Evolutionary conservation across 2,888 invertebrate genomes (phyloP).

Genomic region (Meteorus cinctellus): DNA sequence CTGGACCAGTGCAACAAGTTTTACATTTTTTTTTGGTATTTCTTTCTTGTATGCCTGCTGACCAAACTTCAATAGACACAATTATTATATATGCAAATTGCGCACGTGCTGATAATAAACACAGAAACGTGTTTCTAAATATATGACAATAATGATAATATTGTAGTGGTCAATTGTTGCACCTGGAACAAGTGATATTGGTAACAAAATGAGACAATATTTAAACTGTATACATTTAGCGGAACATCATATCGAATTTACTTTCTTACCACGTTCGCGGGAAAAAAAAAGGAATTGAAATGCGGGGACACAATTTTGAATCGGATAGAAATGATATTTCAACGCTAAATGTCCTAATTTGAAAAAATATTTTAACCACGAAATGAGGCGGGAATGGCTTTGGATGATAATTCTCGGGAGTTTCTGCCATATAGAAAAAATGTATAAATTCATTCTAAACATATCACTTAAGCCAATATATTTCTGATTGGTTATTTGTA

Average conservation of each 20-base stretch:
- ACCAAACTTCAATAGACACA: not conserved
- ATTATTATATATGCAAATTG: constrained; percentile 23
- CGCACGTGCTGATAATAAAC: constrained; percentile 1
- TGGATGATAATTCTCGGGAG: not conserved
- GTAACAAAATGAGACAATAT: no score
- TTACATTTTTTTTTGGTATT: not conserved
- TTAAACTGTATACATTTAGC: no score
- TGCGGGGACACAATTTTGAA: no score
- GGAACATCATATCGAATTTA: no score
- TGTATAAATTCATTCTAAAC: not conserved
- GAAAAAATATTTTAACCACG: no score
- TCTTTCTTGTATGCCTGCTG: not conserved
- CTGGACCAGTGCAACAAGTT: constrained; percentile 25
- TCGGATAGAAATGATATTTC: no score
- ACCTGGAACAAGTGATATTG: not conserved
- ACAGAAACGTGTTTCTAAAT: not conserved
- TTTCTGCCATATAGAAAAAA: not conserved
- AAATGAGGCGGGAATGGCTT: no score
- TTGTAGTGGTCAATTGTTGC: not conserved
- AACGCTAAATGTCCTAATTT: no score
- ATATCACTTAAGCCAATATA: no score
- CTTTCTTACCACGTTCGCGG: no score
- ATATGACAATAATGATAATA: constrained; percentile 1
- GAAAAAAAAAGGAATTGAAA: no score
- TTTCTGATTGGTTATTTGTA: no score